Percentiles rank a stretch among this genome's conserved stretches.
These are phyloP conservation scores for Heliconius cydno DNA, from an alignment of 2,888 invertebrate species.

Conservation along the genomic window DNA sequence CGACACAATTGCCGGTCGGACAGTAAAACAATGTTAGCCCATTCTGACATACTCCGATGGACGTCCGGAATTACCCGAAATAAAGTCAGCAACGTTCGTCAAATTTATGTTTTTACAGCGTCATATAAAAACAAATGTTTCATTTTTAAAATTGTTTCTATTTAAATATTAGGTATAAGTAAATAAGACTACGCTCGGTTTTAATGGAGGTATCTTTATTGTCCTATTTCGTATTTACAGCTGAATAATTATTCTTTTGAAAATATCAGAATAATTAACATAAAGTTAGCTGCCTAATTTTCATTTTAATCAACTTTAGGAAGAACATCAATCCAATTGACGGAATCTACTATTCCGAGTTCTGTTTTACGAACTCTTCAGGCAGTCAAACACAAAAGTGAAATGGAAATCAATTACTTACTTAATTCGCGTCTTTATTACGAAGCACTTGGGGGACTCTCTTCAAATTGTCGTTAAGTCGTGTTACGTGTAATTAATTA, in stretches of 20 bases:
- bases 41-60: constrained; percentile 63
- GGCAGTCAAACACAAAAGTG: constrained; percentile 51
- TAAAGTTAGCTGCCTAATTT: constrained; percentile 42
- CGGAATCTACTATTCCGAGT: constrained; percentile 41
- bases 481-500: constrained; percentile 74
- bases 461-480: constrained; percentile 61
- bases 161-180: constrained; percentile 13
- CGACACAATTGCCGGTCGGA: constrained; percentile 67
- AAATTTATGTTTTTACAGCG: constrained; percentile 34
- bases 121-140: constrained; percentile 34
- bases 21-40: constrained; percentile 61
- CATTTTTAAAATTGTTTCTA: constrained; percentile 1
- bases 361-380: constrained; percentile 44
- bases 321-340: constrained; percentile 45
- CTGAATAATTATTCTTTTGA: constrained; percentile 37
- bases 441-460: constrained; percentile 59
- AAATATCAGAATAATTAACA: constrained; percentile 41
- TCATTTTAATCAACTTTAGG: constrained; percentile 44
- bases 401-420: constrained; percentile 57
- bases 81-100: constrained; percentile 37
- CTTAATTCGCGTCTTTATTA: constrained; percentile 59
- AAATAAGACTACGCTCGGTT: constrained; percentile 3
- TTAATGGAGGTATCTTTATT: constrained; percentile 18
- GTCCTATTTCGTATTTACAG: constrained; percentile 23
- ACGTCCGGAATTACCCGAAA: constrained; percentile 47